Conservation (phyloP, 1,140 invertebrate genomes). For the Akabosia matsudoensis region DNA sequence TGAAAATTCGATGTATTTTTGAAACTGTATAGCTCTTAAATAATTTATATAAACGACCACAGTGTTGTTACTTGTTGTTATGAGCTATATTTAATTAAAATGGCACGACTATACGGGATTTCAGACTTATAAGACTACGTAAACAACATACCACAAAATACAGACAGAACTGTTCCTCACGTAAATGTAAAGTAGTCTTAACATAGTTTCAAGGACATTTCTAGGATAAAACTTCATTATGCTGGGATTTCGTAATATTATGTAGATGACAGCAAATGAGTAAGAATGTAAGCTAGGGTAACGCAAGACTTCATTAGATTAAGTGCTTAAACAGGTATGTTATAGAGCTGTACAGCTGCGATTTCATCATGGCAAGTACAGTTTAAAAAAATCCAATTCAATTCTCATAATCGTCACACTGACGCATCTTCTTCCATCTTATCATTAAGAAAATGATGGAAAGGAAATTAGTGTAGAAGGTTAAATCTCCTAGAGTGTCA, state of each 20-base stretch:
- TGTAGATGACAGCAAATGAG: background rate
- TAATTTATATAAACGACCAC: background rate
- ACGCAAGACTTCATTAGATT: background rate
- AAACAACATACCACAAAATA: too few relatives aligned
- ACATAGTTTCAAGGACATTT: too few relatives aligned
- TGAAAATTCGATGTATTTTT: background rate
- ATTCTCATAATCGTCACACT: background rate
- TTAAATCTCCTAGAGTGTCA: too few relatives aligned
- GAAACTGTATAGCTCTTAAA: background rate
- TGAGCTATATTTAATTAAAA: too few relatives aligned
- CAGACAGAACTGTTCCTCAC: too few relatives aligned
- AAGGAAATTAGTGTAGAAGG: background rate
- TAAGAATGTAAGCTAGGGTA: background rate
- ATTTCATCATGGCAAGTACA: background rate
- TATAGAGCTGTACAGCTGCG: background rate
- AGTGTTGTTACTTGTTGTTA: too few relatives aligned
- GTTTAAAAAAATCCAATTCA: background rate
- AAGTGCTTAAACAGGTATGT: background rate
- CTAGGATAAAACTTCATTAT: too few relatives aligned
- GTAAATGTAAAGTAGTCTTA: too few relatives aligned
- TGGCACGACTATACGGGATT: too few relatives aligned
- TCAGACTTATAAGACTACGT: too few relatives aligned
- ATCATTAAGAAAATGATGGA: background rate
- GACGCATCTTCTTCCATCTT: background rate
- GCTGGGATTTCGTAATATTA: too few relatives aligned